These are phyloP conservation scores for Synanthedon tipuliformis DNA, from an alignment of 2,888 invertebrate species.

Conservation along the genomic window DNA sequence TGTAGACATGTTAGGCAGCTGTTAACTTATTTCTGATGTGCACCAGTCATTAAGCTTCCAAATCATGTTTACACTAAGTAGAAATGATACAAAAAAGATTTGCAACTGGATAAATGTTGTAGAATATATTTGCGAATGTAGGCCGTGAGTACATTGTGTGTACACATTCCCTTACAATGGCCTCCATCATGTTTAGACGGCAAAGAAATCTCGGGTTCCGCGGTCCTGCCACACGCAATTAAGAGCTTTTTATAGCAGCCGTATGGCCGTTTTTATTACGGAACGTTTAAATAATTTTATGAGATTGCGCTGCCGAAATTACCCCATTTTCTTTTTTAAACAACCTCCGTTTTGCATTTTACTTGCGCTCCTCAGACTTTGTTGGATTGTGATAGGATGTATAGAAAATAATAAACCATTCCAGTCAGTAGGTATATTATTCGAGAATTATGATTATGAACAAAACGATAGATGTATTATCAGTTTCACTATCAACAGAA, in stretches of 20 bases:
- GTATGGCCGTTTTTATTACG: conserved; percentile 57
- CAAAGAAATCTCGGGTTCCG: conserved; percentile 9
- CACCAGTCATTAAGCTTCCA: too few species aligned
- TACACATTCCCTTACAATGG: neutral
- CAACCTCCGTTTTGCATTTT: conserved; percentile 35
- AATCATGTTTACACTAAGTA: too few species aligned
- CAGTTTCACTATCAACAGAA: too few species aligned
- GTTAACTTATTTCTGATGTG: too few species aligned
- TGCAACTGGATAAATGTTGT: neutral
- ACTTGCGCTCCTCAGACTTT: conserved; percentile 20
- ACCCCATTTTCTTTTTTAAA: conserved; percentile 53
- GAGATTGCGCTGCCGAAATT: conserved; percentile 55
- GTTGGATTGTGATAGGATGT: conserved; percentile 3
- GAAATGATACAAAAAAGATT: neutral
- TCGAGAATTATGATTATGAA: too few species aligned
- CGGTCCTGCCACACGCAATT: conserved; percentile 36
- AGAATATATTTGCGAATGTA: too few species aligned
- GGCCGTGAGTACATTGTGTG: too few species aligned
- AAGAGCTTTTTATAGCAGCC: conserved; percentile 47
- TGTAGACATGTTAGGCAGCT: neutral
- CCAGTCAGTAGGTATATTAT: too few species aligned
- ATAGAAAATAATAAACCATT: neutral
- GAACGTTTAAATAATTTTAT: conserved; percentile 63
- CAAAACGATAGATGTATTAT: too few species aligned
- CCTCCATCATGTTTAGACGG: conserved; percentile 10